Conservation (phyloP, 2,113 vertebrate species). For the Platysteira castanea region DNA sequence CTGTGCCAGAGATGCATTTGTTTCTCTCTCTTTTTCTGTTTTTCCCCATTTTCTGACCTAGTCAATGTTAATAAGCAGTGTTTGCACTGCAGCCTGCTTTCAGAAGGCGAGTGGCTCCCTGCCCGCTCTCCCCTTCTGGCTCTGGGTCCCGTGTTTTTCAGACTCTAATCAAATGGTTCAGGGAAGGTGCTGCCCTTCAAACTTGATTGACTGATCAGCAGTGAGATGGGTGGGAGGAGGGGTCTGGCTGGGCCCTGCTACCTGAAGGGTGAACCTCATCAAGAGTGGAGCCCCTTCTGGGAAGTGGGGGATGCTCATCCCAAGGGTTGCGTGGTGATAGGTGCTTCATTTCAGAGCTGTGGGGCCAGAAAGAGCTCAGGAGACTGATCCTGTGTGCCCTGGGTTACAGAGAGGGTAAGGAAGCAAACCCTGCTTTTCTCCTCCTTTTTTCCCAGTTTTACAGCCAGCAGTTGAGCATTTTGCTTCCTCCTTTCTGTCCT, state of each 20-base stretch:
- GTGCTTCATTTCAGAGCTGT: neutral
- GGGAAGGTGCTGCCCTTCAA: slow-evolving; percentile 49
- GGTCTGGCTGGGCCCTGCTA: neutral
- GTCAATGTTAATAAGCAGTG: slow-evolving; percentile 24
- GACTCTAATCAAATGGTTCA: neutral
- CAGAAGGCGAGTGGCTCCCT: neutral
- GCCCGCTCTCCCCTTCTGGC: neutral
- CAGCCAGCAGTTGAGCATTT: neutral
- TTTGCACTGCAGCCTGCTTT: neutral
- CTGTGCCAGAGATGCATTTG: slow-evolving; percentile 55
- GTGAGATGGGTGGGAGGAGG: neutral
- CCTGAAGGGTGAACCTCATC: neutral
- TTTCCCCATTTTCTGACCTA: slow-evolving; percentile 44
- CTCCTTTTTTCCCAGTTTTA: neutral
- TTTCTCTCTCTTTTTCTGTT: slow-evolving; percentile 47
- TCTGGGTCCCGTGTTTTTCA: neutral
- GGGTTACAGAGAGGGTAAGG: neutral
- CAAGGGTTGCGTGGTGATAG: rapidly evolving
- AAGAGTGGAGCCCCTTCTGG: neutral
- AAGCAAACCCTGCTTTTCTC: neutral
- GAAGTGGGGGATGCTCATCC: neutral
- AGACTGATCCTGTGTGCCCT: neutral
- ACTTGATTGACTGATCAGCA: slow-evolving; percentile 19
- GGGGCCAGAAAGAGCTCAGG: neutral
- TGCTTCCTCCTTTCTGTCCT: neutral